Evolutionary conservation across 2,797 vertebrate genomes (phyloP), one percentile per base, ranked within the genome.

Genomic region (Naso thynnoides): DNA sequence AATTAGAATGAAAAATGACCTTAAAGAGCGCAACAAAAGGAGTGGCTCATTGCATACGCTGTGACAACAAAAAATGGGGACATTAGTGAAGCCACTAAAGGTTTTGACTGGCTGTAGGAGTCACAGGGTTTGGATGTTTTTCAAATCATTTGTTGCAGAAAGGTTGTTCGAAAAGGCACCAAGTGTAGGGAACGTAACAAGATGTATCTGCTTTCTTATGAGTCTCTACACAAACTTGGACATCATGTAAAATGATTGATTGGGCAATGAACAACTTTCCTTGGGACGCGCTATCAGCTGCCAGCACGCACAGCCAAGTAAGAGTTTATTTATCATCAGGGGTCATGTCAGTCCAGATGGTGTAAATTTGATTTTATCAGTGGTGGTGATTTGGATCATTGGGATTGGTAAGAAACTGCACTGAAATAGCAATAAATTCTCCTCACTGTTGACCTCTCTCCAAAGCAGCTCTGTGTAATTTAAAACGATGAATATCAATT

Each of bases 401-500:
- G 48, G 26, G 59, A 69, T 38, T 15, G 26, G 26, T 50, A 24
- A 2, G 13, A 64, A n/a, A 15, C 21, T 52, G 42, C 27, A 4
- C 41, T 62, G 65, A 41, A 45, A 50, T 19, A 53, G 27, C 49
- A 41, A 14, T 48, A 39, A 78, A 14, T 56, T 49, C 18, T 5
- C 52, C 42, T 55, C 18, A 24, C 48, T 13, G 52, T 39, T 82
- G 73, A 83, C 70, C 27, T 68, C 62, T 48, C 75, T 78, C 76
- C 81, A 79, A 67, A 60, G 6, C 19, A 39, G 33, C 52, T 79
- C 58, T 79, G 71, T 85, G 61, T 73, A 73, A 84, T 81, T 69
- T 76, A 79, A 80, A 64, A 45, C 26, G n/a, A 18, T 56, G 24
- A 61, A 41, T 52, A 79, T 79, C 14, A 70, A 60, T 78, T 41